These are phyloP conservation scores for Platalea minor DNA, from an alignment of 2,797 vertebrate genomes.

Conservation along the genomic window DNA sequence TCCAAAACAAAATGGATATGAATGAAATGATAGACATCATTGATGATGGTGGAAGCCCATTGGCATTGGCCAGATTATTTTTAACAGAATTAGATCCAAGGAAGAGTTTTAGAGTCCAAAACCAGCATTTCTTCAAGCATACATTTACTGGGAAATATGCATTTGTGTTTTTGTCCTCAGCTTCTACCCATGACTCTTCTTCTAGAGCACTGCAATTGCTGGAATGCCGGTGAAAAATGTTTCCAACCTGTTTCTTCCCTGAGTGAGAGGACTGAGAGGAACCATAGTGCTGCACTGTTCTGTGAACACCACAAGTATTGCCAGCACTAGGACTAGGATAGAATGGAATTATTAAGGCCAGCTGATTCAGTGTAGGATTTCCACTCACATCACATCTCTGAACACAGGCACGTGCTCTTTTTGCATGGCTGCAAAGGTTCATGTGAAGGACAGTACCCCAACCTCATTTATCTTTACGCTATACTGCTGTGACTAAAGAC, in stretches of 20 bases:
- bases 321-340: background rate
- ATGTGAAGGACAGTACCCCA: background rate
- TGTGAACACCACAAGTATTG: background rate
- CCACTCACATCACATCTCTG: background rate
- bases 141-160: background rate
- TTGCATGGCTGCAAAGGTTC: background rate
- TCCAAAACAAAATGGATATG: background rate
- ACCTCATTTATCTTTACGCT: background rate
- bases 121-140: background rate
- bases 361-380: background rate
- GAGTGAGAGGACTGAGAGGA: background rate
- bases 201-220: background rate
- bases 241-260: rapidly evolving
- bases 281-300: background rate
- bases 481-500: background rate
- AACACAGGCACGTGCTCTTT: background rate
- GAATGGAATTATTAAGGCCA: background rate
- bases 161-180: background rate
- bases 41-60: background rate
- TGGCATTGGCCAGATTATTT: background rate
- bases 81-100: background rate
- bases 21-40: background rate
- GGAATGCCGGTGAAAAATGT: background rate
- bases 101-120: background rate
- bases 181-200: background rate